Base-by-base conservation (phyloP, 2,113 vertebrate genomes). In the Coreoperca whiteheadi region DNA sequence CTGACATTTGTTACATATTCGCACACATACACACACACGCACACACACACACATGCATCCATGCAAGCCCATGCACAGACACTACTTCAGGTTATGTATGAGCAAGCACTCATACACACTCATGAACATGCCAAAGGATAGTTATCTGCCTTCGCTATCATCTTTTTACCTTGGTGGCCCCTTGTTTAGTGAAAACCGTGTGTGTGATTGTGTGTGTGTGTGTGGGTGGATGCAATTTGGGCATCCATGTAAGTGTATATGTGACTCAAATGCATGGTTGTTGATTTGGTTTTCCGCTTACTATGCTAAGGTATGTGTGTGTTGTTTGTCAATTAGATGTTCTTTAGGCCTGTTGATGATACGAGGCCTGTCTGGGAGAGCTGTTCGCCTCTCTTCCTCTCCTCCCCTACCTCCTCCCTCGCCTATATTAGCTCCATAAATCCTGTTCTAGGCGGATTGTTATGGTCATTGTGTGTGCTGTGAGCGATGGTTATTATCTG, bases 401-500 rank as follows among this genome's bases (percentile, higher is more conserved):
- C 63, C 84, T 84, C 78, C 82, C 81, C 34, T 70, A 53, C 85
- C 77, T 74, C 87, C 68, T 88, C 81, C 82, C 75, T 60, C 5
- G 61, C 81, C 79, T 91, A 93, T 95, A 95, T 96, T 95, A 94
- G 91, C 74, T 67, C 89, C 87, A 95, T 96, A 95, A 95, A 95
- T 95, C 93, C 93, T 91, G 87, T 92, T 78, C 87, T 82, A 82
- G 89, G 92, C 89, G 91, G 89, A 94, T 94, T 93, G 94, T 95
- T 94, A 93, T 95, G 95, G 94, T 95, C 94, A 95, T 93, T 94
- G 94, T 94, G 93, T 94, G 91, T 86, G 94, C 93, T 87, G 90
- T 95, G 95, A 95, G 94, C 86, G 87, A 95, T 95, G 94, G 94
- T 94, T 95, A 95, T 95, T 95, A 95, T 94, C 92, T 81, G 86